phyloP scores from a whole-genome alignment of 92 coral and sea anemone genomes.

The Scolanthus callimorphus region DNA sequence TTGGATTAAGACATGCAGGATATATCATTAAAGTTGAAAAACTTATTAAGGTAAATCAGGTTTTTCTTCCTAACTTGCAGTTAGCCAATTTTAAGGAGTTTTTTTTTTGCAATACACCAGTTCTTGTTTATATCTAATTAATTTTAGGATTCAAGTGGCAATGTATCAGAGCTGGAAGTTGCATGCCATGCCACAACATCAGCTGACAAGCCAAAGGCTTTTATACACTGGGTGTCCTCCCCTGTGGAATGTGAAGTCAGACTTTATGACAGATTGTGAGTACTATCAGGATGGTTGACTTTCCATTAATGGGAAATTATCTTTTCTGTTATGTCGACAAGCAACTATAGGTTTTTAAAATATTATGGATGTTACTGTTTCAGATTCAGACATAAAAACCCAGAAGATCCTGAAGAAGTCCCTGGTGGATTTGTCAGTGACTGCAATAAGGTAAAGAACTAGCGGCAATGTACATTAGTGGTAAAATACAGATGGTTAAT shows the following conservation, averaged over 20 bases:
- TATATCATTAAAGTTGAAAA: slow-evolving; percentile 70
- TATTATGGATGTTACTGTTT: too few relatives aligned
- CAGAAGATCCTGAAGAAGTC: slow-evolving; percentile 94
- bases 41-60: slow-evolving; percentile 75
- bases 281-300: too few relatives aligned
- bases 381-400: slow-evolving; percentile 90
- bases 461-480: too few relatives aligned
- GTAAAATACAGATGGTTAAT: too few relatives aligned
- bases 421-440: slow-evolving; percentile 97
- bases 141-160: slow-evolving; percentile 77
- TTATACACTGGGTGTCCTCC: slow-evolving; percentile 94
- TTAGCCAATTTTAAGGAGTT: too few relatives aligned
- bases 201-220: slow-evolving; percentile 90
- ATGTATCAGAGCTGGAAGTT: slow-evolving; percentile 71
- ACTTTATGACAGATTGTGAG: slow-evolving; percentile 92
- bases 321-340: too few relatives aligned
- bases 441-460: slow-evolving; percentile 91
- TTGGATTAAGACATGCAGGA: slow-evolving; percentile 92
- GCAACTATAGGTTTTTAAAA: too few relatives aligned
- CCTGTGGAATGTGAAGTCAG: slow-evolving; percentile 90
- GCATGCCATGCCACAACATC: slow-evolving; percentile 69
- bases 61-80: too few relatives aligned
- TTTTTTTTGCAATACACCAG: too few relatives aligned
- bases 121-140: too few relatives aligned
- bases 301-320: too few relatives aligned